Conservation (phyloP, 92 coral and sea anemone genomes). For the Phenganax subtilis region DNA sequence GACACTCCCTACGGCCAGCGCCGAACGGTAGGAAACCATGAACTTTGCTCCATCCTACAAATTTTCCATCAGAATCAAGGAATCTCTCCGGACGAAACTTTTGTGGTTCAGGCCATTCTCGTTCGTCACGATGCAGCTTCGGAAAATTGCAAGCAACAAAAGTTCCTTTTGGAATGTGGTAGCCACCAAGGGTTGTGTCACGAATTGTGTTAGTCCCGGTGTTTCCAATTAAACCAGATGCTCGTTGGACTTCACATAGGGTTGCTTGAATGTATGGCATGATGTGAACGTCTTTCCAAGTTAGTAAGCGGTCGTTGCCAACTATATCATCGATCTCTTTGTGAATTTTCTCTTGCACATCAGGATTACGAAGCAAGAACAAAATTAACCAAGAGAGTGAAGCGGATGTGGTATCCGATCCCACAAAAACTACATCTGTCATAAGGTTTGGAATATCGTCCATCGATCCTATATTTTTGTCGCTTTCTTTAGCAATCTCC, state of each 20-base stretch:
- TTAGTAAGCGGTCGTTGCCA: conserved; percentile 43
- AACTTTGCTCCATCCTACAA: conserved; percentile 26
- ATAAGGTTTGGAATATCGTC: conserved; percentile 7
- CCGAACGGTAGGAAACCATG: conserved; percentile 43
- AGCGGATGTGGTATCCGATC: conserved; percentile 53
- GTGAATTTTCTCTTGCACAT: conserved; percentile 44
- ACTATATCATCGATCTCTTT: conserved; percentile 48
- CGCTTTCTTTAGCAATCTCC: neutral
- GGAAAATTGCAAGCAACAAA: conserved; percentile 40
- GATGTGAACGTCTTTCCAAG: neutral
- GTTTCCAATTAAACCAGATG: conserved; percentile 30
- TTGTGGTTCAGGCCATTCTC: conserved; percentile 49
- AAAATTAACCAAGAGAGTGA: conserved; percentile 47
- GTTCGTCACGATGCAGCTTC: conserved; percentile 52
- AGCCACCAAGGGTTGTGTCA: conserved; percentile 44
- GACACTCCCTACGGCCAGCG: too few species aligned
- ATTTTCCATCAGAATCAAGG: conserved; percentile 53
- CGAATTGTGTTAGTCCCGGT: neutral
- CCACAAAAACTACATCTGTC: conserved; percentile 23
- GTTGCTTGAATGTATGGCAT: conserved; percentile 40
- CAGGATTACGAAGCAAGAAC: conserved; percentile 37
- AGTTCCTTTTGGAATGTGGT: conserved; percentile 53
- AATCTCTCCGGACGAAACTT: conserved; percentile 48
- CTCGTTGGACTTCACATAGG: conserved; percentile 46
- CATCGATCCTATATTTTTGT: conserved; percentile 1